phyloP scores from a whole-genome alignment of 2,888 invertebrate species.

The Gymnosoma rotundatum region DNA sequence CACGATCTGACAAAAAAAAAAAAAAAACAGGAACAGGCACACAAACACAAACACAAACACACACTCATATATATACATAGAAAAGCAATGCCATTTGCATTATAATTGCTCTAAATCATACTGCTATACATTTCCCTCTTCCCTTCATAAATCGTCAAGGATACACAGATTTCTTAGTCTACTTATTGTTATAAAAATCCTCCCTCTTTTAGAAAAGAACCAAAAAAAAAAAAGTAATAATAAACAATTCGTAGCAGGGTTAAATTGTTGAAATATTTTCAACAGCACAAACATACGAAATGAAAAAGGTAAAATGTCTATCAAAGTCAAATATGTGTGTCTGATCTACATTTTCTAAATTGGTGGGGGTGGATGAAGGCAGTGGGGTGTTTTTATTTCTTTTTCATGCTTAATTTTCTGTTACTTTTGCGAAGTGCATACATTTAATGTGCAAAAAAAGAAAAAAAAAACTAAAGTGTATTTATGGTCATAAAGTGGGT shows the following conservation, averaged over 20 bases:
- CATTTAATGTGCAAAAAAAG: neutral
- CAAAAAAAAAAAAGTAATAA: neutral
- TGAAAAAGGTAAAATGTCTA: constrained; percentile 53
- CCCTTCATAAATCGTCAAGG: constrained; percentile 13
- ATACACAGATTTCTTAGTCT: constrained; percentile 42
- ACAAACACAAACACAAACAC: no score
- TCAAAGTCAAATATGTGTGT: constrained; percentile 60
- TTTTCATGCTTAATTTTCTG: constrained; percentile 21
- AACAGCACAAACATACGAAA: neutral
- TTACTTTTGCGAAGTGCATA: constrained; percentile 30
- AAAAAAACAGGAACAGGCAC: constrained; percentile 20
- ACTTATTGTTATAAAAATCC: constrained; percentile 17
- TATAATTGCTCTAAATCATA: constrained; percentile 14
- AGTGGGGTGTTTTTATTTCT: constrained; percentile 6
- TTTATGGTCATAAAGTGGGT: constrained; percentile 60
- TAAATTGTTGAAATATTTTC: constrained; percentile 54
- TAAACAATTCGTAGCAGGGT: constrained; percentile 25
- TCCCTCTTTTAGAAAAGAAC: constrained; percentile 6
- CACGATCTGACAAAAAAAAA: constrained; percentile 72
- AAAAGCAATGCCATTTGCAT: constrained; percentile 15
- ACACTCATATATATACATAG: no score
- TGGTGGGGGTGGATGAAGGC: constrained; percentile 24
- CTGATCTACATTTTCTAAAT: constrained; percentile 31
- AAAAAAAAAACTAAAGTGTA: constrained; percentile 14
- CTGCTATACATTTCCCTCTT: constrained; percentile 2